These are phyloP conservation scores for Nannoperca obscura DNA, from an alignment of 2,797 vertebrate species.

Conservation along the genomic window DNA sequence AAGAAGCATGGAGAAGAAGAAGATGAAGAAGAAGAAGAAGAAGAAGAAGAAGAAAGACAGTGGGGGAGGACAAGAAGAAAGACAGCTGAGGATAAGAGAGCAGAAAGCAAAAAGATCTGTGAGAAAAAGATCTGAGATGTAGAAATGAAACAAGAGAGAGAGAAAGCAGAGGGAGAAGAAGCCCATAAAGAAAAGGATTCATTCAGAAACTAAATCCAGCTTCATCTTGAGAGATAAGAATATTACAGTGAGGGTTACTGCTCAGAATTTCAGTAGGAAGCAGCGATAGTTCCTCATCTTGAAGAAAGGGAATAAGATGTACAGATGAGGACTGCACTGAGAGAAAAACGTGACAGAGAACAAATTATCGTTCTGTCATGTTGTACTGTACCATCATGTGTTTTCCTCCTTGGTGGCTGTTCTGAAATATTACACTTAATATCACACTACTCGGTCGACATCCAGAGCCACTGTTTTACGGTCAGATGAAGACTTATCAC, in stretches of 20 bases:
- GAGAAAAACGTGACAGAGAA: constrained; percentile 16
- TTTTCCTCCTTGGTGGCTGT: not conserved
- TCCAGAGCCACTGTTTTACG: constrained; percentile 30
- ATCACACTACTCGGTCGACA: constrained; percentile 1
- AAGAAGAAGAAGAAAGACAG: constrained; percentile 28
- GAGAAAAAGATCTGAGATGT: constrained; percentile 61
- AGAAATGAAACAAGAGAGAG: constrained; percentile 51
- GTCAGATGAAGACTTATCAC: constrained; percentile 59
- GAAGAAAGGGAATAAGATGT: constrained; percentile 33
- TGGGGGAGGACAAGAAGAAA: constrained; percentile 31
- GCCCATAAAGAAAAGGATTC: constrained; percentile 56
- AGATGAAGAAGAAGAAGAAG: not conserved
- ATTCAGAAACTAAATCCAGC: constrained; percentile 65
- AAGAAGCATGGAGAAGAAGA: constrained; percentile 18
- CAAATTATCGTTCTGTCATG: not conserved
- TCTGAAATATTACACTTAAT: constrained; percentile 29
- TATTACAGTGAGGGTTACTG: constrained; percentile 42
- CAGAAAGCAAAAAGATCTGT: constrained; percentile 46
- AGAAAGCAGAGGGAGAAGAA: constrained; percentile 38
- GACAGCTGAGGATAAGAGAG: constrained; percentile 38
- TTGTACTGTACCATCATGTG: constrained; percentile 18
- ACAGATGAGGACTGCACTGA: constrained; percentile 4
- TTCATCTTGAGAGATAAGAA: constrained; percentile 57
- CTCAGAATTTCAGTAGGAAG: constrained; percentile 42
- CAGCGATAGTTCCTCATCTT: not conserved